Conservation (phyloP, 2,113 vertebrate genomes). For the Chrysemys picta region DNA sequence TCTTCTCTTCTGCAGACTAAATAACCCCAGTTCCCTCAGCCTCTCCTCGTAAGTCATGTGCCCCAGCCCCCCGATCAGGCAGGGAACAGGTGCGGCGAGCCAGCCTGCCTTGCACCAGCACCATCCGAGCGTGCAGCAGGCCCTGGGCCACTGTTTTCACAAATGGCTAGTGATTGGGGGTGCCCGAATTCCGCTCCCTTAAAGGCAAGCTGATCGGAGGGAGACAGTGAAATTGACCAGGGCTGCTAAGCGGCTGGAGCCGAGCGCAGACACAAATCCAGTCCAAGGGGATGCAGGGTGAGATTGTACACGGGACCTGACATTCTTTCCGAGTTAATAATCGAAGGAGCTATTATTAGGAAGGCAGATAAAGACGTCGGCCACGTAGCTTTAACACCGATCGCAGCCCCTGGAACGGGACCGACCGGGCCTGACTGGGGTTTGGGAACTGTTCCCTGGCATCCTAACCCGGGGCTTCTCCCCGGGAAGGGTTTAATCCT, state of each 20-base stretch:
- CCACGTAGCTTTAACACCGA: neutral
- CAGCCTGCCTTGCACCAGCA: neutral
- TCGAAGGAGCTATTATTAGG: neutral
- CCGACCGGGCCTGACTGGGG: too few species aligned
- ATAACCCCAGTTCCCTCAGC: too few species aligned
- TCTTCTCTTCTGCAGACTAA: too few species aligned
- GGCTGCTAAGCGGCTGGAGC: neutral
- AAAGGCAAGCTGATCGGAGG: neutral
- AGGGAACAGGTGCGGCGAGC: neutral
- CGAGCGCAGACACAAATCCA: neutral
- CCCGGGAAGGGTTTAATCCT: neutral
- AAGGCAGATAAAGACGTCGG: neutral
- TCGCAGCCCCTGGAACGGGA: neutral
- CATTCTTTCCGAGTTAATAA: neutral
- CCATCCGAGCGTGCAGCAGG: neutral
- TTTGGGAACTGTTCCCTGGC: neutral
- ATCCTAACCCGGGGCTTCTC: neutral
- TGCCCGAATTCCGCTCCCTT: neutral
- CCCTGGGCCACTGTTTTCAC: neutral
- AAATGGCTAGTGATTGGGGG: neutral
- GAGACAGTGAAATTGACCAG: neutral
- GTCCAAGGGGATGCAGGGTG: neutral
- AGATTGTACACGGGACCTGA: neutral
- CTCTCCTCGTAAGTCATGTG: too few species aligned
- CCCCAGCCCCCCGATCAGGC: too few species aligned